Conservation (phyloP, 92 coral and sea anemone genomes). For the Zoanthus sociatus region DNA sequence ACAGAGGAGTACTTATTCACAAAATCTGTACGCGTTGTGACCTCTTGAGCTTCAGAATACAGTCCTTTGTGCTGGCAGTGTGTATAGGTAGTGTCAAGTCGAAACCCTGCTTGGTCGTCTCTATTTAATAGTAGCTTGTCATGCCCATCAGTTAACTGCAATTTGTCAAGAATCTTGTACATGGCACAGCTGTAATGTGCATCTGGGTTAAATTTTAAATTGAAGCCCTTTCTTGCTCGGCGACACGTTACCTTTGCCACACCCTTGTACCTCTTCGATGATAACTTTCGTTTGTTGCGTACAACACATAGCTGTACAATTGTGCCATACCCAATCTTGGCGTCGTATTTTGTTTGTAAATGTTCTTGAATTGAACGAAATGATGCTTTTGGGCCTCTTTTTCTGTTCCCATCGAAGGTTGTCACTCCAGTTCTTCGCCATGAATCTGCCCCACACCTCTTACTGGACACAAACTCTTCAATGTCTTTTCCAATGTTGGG, state of each 20-base stretch:
- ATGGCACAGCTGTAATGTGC: slow-evolving; percentile 48
- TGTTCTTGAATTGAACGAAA: slow-evolving; percentile 42
- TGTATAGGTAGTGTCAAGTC: slow-evolving; percentile 55
- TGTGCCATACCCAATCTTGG: slow-evolving; percentile 58
- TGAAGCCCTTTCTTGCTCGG: slow-evolving; percentile 64
- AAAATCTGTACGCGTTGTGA: slow-evolving; percentile 62
- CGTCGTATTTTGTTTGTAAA: slow-evolving; percentile 39
- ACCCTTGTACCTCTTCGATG: slow-evolving; percentile 61
- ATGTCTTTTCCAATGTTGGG: slow-evolving; percentile 63
- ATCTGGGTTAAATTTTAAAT: slow-evolving; percentile 60
- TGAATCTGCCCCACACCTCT: slow-evolving; percentile 65
- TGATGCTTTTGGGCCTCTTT: slow-evolving; percentile 55
- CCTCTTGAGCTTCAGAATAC: slow-evolving; percentile 45
- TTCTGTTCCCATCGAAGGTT: slow-evolving; percentile 60
- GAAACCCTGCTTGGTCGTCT: slow-evolving; percentile 55
- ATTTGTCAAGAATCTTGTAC: slow-evolving; percentile 52
- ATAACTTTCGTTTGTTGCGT: slow-evolving; percentile 34
- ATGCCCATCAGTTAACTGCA: slow-evolving; percentile 51
- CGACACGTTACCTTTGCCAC: slow-evolving; percentile 66
- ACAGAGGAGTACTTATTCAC: slow-evolving; percentile 60
- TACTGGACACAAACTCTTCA: slow-evolving; percentile 59
- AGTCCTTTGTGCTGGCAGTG: slow-evolving; percentile 59
- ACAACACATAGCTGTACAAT: slow-evolving; percentile 49
- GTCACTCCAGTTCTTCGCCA: slow-evolving; percentile 58
- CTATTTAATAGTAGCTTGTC: slow-evolving; percentile 52